These are phyloP conservation scores for Teleopsis dalmanni DNA, from an alignment of 1,140 invertebrate genomes.

Conservation along the genomic window DNA sequence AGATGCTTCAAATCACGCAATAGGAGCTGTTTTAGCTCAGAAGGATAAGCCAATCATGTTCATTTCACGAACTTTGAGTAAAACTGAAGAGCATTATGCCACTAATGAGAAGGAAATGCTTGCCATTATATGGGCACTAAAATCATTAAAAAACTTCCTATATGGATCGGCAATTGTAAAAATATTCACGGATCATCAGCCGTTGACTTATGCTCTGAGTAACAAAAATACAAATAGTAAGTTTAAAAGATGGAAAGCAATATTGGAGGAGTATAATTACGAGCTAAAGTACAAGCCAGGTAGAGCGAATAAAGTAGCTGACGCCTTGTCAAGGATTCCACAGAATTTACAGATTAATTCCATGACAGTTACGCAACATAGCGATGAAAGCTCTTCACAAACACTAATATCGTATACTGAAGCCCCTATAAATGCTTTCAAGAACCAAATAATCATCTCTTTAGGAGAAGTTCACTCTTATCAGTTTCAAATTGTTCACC, in stretches of 20 bases:
- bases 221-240: constrained; percentile 4
- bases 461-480: too few species aligned
- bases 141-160: constrained; percentile 32
- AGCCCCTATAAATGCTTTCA: constrained; percentile 9
- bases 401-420: not conserved
- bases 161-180: constrained; percentile 21
- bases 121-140: constrained; percentile 42
- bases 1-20: constrained; percentile 23
- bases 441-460: too few species aligned
- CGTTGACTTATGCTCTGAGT: not conserved
- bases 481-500: too few species aligned
- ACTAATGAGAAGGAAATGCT: constrained; percentile 29
- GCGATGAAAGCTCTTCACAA: not conserved
- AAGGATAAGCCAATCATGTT: too few species aligned
- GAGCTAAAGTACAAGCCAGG: constrained; percentile 5
- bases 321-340: not conserved
- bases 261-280: constrained; percentile 6
- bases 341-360: not conserved
- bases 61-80: not conserved
- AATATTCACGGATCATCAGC: not conserved
- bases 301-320: constrained; percentile 3
- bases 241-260: constrained; percentile 3
- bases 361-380: not conserved
- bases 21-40: constrained; percentile 37
- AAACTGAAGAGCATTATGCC: constrained; percentile 16